Base-by-base conservation (phyloP, 2,888 invertebrate genomes). In the Plebejus anna region DNA sequence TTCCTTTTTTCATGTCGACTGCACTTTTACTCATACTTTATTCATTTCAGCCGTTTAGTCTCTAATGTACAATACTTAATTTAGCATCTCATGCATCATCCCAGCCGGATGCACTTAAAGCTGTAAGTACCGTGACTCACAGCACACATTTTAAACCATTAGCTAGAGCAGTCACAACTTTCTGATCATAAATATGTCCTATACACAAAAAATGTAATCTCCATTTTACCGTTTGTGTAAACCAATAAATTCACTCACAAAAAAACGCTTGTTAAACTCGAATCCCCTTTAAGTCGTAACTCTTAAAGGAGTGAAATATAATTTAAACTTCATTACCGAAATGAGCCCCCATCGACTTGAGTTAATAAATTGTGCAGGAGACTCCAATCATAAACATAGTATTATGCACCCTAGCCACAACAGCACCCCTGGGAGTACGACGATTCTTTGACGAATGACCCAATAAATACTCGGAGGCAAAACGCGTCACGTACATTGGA, bases 391-490 rank as follows among this genome's bases (percentile, higher is more conserved):
- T 91, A 91, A 91, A 90, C 84, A 83, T 83, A 87, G 86, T 85
- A 89, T 91, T 92, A 91, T 92, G 91, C 92, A 92, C 93, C 92
- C 94, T 85, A 87, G 88, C 91, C 90, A 83, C 92, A 92, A 91
- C 88, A 85, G 88, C 82, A 87, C 92, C 93, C 92, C 82, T 80
- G 88, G 82, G 92, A 86, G 3, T 28, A 61, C 61, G 66, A 66
- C 66, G 16, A 91, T 92, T 88, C 91, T 89, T 84, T 90, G 91
- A 92, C 87, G 91, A 91, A 93, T 89, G 89, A 90, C 90, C 91
- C 90, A 92, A 94, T 93, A 94, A 94, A 92, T 92, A 92, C 92
- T 89, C 90, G 88, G 91, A 90, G 89, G 88, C 88, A 89, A 86
- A 88, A 89, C 86, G 90, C 87, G 90, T 92, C 92, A 92, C 92